Evolutionary conservation across 2,113 vertebrate genomes (phyloP), one percentile per base, ranked within the genome.

Genomic region (Cynoglossus semilaevis): DNA sequence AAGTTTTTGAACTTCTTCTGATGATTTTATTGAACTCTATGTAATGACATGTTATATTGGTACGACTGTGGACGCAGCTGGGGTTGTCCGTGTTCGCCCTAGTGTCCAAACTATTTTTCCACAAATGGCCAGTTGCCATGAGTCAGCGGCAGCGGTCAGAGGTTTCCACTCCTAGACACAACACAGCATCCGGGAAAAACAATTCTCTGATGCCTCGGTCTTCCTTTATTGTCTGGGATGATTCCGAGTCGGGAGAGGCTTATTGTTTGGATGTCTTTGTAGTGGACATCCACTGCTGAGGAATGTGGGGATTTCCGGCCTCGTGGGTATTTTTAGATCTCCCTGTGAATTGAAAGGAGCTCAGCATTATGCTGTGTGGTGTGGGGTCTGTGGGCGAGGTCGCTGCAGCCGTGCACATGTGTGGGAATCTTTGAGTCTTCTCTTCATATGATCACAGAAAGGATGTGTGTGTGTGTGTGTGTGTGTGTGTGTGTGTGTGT

Each of bases 191-290:
- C 61, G 78, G 70, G 78, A 87, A 87, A 84, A 84, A 88, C 78
- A 85, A 76, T 65, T 72, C 81, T 86, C 75, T 81, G 84, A 88
- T 83, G 82, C 82, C 46, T 81, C 72, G 37, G 76, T 63, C 83
- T 91, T 90, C 85, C 88, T 85, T 80, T 87, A 80, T 83, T 86
- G 90, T 92, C 90, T 91, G 83, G 77, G 83, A 84, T 81, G 81
- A 90, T 85, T 91, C 89, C 80, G 81, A 89, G 70, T 80, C 15
- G 51, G 75, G 78, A 81, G 85, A 79, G 77, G 78, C 81, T 85
- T 72, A 89, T 90, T 90, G 88, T 90, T 84, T 43, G 75, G 57
- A 63, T 55, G 74, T 77, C 89, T 91, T 90, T 91, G 90, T 90
- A 89, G 86, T 87, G 79, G 60, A 58, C 70, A 75, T 71, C 75